These are phyloP conservation scores for Sinocyclocheilus maitianheensis DNA, from an alignment of 2,113 vertebrate genomes.

Conservation along the genomic window DNA sequence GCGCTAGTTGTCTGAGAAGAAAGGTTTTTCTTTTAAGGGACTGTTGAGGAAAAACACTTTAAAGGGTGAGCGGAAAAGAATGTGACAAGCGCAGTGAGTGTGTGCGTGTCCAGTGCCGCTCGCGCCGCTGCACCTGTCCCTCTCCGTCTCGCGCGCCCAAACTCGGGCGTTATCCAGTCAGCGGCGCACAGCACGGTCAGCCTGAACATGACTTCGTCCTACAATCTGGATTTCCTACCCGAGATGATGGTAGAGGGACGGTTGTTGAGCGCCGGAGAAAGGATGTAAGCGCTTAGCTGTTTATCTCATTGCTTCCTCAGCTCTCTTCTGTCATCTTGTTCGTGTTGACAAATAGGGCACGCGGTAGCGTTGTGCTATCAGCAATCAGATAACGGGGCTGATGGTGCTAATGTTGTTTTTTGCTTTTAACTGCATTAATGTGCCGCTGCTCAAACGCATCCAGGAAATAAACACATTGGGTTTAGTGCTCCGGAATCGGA, in stretches of 20 bases:
- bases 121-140: conserved; percentile 88
- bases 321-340: conserved; percentile 20
- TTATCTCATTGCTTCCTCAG: conserved; percentile 6
- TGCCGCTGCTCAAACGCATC: not conserved
- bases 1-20: conserved; percentile 12
- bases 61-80: conserved; percentile 75
- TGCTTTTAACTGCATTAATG: conserved; percentile 1
- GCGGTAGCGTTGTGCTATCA: conserved; percentile 26
- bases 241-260: conserved; percentile 94
- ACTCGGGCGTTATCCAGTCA: conserved; percentile 75
- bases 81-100: conserved; percentile 90
- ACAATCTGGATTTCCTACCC: conserved; percentile 97
- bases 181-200: conserved; percentile 64
- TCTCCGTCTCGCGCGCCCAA: conserved; percentile 80
- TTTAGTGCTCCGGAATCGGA: conserved; percentile 4
- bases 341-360: conserved; percentile 44
- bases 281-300: conserved; percentile 83
- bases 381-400: conserved; percentile 3
- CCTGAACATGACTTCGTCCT: conserved; percentile 93
- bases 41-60: conserved; percentile 64
- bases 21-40: conserved; percentile 20
- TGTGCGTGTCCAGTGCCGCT: conserved; percentile 83
- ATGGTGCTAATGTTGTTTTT: not conserved
- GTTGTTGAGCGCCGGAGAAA: conserved; percentile 86
- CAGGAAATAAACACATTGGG: not conserved